Conservation (phyloP, 1,140 invertebrate species). For the Nephila pilipes region DNA sequence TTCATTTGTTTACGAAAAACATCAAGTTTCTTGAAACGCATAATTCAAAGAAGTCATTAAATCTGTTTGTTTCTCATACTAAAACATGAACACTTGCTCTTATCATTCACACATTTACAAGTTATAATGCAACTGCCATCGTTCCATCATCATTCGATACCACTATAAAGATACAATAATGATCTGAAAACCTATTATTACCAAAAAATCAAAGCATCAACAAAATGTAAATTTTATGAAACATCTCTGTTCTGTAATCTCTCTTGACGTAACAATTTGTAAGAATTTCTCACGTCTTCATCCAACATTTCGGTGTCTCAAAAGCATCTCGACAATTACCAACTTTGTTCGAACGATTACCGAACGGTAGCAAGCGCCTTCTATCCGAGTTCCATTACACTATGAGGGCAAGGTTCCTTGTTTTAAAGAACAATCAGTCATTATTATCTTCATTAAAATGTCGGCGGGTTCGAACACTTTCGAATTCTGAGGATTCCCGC, state of each 20-base stretch:
- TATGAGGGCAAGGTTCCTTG: not conserved
- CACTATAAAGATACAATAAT: not conserved
- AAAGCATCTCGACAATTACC: not conserved
- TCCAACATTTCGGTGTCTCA: not conserved
- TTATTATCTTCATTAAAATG: slow-evolving; percentile 66
- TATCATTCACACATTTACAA: not conserved
- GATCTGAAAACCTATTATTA: slow-evolving; percentile 37
- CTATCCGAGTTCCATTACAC: not conserved
- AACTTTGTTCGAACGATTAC: slow-evolving; percentile 9
- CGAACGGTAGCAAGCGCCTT: not conserved
- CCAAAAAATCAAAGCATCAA: slow-evolving; percentile 24
- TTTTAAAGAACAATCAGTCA: slow-evolving; percentile 57
- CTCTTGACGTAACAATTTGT: slow-evolving; percentile 17
- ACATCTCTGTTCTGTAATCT: slow-evolving; percentile 28
- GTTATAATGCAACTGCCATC: not conserved
- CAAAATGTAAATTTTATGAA: not conserved
- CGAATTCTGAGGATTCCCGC: not conserved
- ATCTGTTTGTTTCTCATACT: not conserved
- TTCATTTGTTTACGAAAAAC: too few species aligned
- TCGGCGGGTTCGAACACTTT: slow-evolving; percentile 20
- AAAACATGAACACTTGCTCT: not conserved
- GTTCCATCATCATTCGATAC: not conserved
- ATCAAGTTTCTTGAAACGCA: too few species aligned
- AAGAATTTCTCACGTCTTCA: slow-evolving; percentile 38
- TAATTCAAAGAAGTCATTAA: not conserved